These are phyloP conservation scores for Nanorana parkeri DNA, from an alignment of 2,113 vertebrate genomes.

Conservation along the genomic window DNA sequence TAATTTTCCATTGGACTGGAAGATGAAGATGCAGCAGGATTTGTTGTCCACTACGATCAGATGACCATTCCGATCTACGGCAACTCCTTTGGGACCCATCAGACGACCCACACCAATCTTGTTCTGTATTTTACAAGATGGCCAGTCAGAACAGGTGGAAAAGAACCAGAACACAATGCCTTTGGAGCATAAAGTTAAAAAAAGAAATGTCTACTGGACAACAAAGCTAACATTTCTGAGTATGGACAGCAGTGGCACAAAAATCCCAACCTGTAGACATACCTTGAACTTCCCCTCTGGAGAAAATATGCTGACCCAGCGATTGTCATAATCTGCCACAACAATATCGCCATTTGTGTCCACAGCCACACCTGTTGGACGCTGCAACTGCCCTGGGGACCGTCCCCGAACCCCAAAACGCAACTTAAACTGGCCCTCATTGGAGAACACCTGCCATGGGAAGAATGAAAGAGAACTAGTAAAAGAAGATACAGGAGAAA, in stretches of 20 bases:
- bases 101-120: constrained; percentile 92
- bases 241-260: no score
- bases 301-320: constrained; percentile 97
- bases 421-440: constrained; percentile 93
- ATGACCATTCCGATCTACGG: constrained; percentile 92
- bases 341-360: constrained; percentile 95
- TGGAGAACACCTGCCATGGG: constrained; percentile 85
- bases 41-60: constrained; percentile 97
- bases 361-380: constrained; percentile 91
- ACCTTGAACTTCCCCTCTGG: constrained; percentile 98
- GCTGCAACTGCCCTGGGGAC: constrained; percentile 94
- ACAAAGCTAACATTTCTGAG: no score
- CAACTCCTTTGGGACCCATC: constrained; percentile 95
- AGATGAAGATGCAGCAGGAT: constrained; percentile 96
- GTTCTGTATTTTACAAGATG: constrained; percentile 70
- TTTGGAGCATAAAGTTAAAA: no score
- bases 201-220: no score
- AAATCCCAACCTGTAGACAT: constrained; percentile 50
- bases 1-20: constrained; percentile 94
- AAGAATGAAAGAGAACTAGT: no score
- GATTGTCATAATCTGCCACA: constrained; percentile 95
- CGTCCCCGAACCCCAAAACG: constrained; percentile 93
- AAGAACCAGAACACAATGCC: not conserved
- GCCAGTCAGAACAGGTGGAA: not conserved
- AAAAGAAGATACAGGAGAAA: not conserved